These are phyloP conservation scores for Imbricaverruca yamaguchii DNA, from an alignment of 2,888 invertebrate species.

Conservation along the genomic window DNA sequence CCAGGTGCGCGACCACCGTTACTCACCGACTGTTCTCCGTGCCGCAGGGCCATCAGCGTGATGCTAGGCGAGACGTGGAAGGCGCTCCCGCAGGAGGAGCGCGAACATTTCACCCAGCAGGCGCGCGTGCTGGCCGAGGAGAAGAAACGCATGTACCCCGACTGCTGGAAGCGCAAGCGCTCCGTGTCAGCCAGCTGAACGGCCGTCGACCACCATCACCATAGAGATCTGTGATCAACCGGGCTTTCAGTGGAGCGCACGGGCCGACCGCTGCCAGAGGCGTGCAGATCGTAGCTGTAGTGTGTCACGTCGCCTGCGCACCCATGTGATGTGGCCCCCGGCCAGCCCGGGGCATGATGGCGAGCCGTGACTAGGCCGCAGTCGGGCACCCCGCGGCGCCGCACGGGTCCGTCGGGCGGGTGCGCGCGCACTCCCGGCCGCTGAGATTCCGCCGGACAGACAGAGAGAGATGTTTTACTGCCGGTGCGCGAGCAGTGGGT, in stretches of 20 bases:
- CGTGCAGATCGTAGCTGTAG: neutral
- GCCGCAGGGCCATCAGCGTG: conserved; percentile 46
- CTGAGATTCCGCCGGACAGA: neutral
- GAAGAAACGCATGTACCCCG: conserved; percentile 45
- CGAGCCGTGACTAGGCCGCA: neutral
- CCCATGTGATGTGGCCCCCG: neutral
- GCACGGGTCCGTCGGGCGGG: too few species aligned
- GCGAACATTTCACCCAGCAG: conserved; percentile 41
- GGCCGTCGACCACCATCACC: neutral
- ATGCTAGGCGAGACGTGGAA: conserved; percentile 48
- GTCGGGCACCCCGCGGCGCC: too few species aligned
- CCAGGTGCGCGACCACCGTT: too few species aligned
- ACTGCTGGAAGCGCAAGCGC: conserved; percentile 49
- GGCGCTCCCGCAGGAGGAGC: conserved; percentile 40
- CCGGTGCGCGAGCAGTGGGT: neutral
- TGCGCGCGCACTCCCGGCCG: too few species aligned
- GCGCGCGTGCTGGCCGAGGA: conserved; percentile 45
- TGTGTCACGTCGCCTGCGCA: neutral
- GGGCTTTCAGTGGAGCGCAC: neutral
- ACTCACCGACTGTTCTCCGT: neutral
- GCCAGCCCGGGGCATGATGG: neutral
- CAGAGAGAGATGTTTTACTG: neutral
- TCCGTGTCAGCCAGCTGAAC: conserved; percentile 39
- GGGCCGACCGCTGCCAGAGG: neutral
- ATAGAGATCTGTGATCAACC: neutral